Conservation (phyloP, 2,113 vertebrate genomes). For the Madoqua kirkii region DNA sequence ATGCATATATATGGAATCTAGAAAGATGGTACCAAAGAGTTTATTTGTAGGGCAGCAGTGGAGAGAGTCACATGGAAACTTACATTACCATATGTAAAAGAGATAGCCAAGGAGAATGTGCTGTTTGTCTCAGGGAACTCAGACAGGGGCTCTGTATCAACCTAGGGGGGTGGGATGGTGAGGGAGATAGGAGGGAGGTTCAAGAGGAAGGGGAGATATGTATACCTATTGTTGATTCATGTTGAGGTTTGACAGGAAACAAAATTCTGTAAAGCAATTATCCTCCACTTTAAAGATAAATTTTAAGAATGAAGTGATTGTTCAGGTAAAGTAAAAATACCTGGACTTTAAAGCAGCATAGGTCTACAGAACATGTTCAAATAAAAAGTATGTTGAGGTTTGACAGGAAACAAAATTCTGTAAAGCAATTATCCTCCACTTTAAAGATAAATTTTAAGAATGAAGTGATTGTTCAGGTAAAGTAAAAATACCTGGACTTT, state of each 20-base stretch:
- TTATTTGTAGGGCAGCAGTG: background rate
- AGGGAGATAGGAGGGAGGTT: background rate
- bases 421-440: background rate
- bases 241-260: background rate
- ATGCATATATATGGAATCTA: background rate
- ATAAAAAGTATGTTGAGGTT: too few relatives aligned
- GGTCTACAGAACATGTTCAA: background rate
- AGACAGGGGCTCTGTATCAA: background rate
- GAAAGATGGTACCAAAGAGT: background rate
- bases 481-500: background rate
- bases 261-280: background rate
- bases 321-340: background rate
- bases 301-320: background rate
- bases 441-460: background rate
- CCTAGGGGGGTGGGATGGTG: background rate
- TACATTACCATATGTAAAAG: background rate
- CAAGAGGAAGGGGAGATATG: background rate
- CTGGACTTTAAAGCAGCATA: background rate
- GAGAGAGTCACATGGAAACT: background rate
- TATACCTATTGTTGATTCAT: background rate
- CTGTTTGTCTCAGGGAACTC: background rate
- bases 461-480: background rate
- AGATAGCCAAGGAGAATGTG: background rate
- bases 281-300: background rate
- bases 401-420: background rate